Conservation (phyloP, 2,113 vertebrate genomes). For the Neoarius graeffei region DNA sequence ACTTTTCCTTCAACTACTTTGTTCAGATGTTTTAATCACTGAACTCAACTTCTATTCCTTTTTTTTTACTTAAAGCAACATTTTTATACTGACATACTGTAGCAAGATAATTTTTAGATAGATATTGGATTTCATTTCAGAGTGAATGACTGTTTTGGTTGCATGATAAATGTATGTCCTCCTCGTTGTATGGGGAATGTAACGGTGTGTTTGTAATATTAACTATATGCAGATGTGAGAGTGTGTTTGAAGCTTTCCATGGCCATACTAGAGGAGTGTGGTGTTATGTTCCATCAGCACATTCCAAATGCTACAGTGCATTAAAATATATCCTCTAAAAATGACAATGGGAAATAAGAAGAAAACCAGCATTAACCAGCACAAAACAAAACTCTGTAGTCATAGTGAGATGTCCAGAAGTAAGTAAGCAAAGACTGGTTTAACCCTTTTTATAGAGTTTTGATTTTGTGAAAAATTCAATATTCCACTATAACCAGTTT, state of each 20-base stretch:
- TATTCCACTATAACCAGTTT: not conserved
- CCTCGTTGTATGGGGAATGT: constrained; percentile 38
- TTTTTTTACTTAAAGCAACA: not conserved
- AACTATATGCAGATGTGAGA: constrained; percentile 55
- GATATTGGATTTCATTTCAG: constrained; percentile 23
- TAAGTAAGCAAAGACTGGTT: not conserved
- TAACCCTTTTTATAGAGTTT: not conserved
- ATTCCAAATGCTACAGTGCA: constrained; percentile 58
- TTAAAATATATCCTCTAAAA: constrained; percentile 38
- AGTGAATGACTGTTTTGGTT: constrained; percentile 46
- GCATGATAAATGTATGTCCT: constrained; percentile 53
- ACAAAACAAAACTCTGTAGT: not conserved
- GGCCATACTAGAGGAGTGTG: constrained; percentile 55
- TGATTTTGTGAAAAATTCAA: constrained; percentile 10
- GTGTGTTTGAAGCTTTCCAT: constrained; percentile 61
- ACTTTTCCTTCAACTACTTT: not conserved
- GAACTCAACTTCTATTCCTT: not conserved
- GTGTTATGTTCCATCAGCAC: constrained; percentile 61
- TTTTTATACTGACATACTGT: not conserved
- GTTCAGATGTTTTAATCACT: constrained; percentile 5
- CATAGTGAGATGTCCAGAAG: not conserved
- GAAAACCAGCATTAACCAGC: not conserved
- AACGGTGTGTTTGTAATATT: constrained; percentile 50
- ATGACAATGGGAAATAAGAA: not conserved
- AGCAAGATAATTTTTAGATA: constrained; percentile 10